Conservation (phyloP, 2,797 vertebrate species). For the Poeciliopsis infans region DNA sequence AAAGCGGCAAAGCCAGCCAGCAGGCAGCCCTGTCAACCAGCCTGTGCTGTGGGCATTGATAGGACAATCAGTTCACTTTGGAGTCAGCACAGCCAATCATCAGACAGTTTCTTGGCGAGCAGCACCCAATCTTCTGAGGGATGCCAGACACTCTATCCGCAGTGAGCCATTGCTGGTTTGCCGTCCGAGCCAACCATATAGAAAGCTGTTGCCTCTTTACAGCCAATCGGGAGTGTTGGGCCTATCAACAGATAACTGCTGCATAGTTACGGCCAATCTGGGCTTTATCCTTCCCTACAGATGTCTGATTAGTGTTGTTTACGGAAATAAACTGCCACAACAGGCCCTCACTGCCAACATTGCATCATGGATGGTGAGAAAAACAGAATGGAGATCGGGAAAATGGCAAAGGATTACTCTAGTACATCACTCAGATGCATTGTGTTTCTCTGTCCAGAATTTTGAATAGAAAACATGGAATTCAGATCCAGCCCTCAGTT, state of each 20-base stretch:
- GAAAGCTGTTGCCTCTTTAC: slow-evolving; percentile 55
- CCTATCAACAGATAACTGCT: slow-evolving; percentile 72
- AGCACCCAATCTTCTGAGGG: slow-evolving; percentile 62
- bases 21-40: slow-evolving; percentile 64
- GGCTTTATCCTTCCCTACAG: slow-evolving; percentile 80
- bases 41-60: slow-evolving; percentile 61
- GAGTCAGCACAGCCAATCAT: slow-evolving; percentile 63
- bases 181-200: slow-evolving; percentile 66
- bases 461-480: slow-evolving; percentile 1
- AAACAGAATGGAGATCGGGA: slow-evolving; percentile 49
- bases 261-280: slow-evolving; percentile 68
- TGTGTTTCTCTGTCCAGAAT: neutral
- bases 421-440: slow-evolving; percentile 23
- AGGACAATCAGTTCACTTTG: slow-evolving; percentile 70
- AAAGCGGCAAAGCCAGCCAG: slow-evolving; percentile 70
- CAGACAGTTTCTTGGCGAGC: slow-evolving; percentile 68
- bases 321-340: slow-evolving; percentile 73
- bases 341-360: slow-evolving; percentile 62
- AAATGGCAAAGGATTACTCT: slow-evolving; percentile 46
- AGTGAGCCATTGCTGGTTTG: slow-evolving; percentile 63
- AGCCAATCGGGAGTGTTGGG: slow-evolving; percentile 64
- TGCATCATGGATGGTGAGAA: slow-evolving; percentile 41
- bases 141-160: slow-evolving; percentile 71
- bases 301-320: slow-evolving; percentile 79
- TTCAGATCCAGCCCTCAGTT: slow-evolving; percentile 9